phyloP scores from a whole-genome alignment of 2,888 invertebrate species.

The Monoplex corrugatus region DNA sequence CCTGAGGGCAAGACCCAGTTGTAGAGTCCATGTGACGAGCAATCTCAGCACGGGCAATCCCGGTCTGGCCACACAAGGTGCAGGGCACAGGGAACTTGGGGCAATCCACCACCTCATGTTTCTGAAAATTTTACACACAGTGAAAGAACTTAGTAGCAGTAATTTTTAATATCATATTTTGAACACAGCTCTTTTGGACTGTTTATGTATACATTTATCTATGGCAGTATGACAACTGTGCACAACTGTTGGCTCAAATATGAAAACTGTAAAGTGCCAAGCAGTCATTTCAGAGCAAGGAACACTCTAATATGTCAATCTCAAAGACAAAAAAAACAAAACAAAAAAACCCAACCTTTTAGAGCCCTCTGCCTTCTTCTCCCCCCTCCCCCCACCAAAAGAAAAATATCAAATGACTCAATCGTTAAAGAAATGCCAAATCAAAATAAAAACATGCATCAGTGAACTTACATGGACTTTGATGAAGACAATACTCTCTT shows the following conservation, averaged over 20 bases:
- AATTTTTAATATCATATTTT: too few species aligned
- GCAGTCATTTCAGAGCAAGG: too few species aligned
- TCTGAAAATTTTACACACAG: slow-evolving; percentile 61
- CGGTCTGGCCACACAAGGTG: slow-evolving; percentile 70
- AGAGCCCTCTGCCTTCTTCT: too few species aligned
- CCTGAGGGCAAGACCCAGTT: slow-evolving; percentile 71
- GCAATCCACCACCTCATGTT: slow-evolving; percentile 74
- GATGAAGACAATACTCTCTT: slow-evolving; percentile 52
- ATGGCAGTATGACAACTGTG: too few species aligned
- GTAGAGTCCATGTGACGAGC: slow-evolving; percentile 67
- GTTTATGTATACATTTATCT: too few species aligned
- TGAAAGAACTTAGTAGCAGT: too few species aligned
- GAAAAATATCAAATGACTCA: neutral
- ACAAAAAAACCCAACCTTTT: neutral
- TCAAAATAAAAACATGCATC: neutral
- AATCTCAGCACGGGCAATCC: slow-evolving; percentile 70
- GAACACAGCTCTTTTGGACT: too few species aligned
- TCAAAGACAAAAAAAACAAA: neutral
- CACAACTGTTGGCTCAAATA: too few species aligned
- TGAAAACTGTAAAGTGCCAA: too few species aligned
- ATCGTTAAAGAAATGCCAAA: too few species aligned
- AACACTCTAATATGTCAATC: neutral
- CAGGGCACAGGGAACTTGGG: slow-evolving; percentile 74
- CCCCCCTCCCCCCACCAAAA: neutral
- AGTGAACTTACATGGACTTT: slow-evolving; percentile 55